A percentile compares a stretch with the other conserved stretches of the same genome.
Evolutionary conservation across 2,797 vertebrate genomes (phyloP).

Genomic region (Varecia variegata): DNA sequence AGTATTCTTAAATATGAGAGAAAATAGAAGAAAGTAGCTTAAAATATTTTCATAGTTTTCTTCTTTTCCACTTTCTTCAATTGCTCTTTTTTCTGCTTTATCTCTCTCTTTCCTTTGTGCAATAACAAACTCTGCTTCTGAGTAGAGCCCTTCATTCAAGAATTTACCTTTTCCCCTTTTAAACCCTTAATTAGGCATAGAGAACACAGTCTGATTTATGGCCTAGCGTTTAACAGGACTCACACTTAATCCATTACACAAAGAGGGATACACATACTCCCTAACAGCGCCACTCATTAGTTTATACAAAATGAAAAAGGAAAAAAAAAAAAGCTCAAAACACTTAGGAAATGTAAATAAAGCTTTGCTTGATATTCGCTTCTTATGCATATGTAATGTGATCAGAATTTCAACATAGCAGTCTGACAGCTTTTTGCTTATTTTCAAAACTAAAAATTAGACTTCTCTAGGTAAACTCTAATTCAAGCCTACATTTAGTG

Average conservation of each 20-base stretch:
- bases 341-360: slow-evolving; percentile 79
- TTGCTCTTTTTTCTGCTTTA: slow-evolving; percentile 54
- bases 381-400: slow-evolving; percentile 65
- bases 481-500: slow-evolving; percentile 69
- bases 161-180: slow-evolving; percentile 74
- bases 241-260: slow-evolving; percentile 77
- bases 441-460: slow-evolving; percentile 76
- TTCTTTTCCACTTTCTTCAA: slow-evolving; percentile 43
- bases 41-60: slow-evolving; percentile 41
- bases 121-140: slow-evolving; percentile 67
- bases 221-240: slow-evolving; percentile 70
- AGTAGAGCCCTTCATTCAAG: slow-evolving; percentile 69
- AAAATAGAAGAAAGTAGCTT: not conserved
- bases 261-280: slow-evolving; percentile 71
- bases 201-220: slow-evolving; percentile 76
- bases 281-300: slow-evolving; percentile 70
- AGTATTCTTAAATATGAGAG: not conserved
- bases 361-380: slow-evolving; percentile 69
- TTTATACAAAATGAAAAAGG: slow-evolving; percentile 66
- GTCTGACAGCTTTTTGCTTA: slow-evolving; percentile 71
- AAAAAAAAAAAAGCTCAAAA: not conserved
- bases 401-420: slow-evolving; percentile 67
- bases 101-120: slow-evolving; percentile 61
- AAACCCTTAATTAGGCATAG: slow-evolving; percentile 72
- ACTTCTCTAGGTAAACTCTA: slow-evolving; percentile 78